Evolutionary conservation across 92 coral and sea anemone genomes (phyloP).

Genomic region (Epizoanthus scotinus): DNA sequence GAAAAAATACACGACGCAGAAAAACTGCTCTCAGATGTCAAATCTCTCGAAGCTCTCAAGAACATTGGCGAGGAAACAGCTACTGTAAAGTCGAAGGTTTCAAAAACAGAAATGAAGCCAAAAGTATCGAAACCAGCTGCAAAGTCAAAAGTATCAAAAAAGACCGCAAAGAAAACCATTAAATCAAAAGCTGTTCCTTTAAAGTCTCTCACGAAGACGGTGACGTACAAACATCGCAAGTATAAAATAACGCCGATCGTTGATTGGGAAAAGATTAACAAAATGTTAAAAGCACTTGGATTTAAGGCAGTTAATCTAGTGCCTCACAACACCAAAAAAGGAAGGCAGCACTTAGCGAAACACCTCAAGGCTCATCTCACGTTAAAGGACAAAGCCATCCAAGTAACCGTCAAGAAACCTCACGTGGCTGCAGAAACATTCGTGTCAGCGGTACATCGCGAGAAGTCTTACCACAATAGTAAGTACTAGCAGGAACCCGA

Average conservation of each 20-base stretch:
- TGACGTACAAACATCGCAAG: conserved; percentile 81
- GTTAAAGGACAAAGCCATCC: conserved; percentile 43
- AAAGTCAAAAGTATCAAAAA: conserved; percentile 51
- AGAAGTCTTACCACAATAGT: conserved; percentile 80
- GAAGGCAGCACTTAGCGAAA: conserved; percentile 66
- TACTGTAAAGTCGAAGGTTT: conserved; percentile 21
- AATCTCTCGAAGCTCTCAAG: conserved; percentile 67
- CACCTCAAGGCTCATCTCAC: conserved; percentile 76
- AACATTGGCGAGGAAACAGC: conserved; percentile 10
- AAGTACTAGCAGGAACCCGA: not conserved
- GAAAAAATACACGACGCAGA: conserved; percentile 88
- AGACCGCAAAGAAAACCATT: conserved; percentile 33
- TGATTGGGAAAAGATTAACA: conserved; percentile 84
- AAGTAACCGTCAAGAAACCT: conserved; percentile 20
- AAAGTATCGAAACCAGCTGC: conserved; percentile 38
- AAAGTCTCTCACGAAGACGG: conserved; percentile 80
- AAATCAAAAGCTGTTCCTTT: conserved; percentile 72
- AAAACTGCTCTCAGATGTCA: conserved; percentile 76
- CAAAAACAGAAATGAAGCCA: conserved; percentile 39
- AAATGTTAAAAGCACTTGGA: conserved; percentile 82
- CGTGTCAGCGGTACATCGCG: conserved; percentile 81
- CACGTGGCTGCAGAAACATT: conserved; percentile 79
- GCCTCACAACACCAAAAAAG: conserved; percentile 66
- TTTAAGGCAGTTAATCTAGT: conserved; percentile 89
- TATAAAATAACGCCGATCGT: conserved; percentile 88